These are phyloP conservation scores for Amblyornis subalaris DNA, from an alignment of 2,113 vertebrate species.

Conservation along the genomic window DNA sequence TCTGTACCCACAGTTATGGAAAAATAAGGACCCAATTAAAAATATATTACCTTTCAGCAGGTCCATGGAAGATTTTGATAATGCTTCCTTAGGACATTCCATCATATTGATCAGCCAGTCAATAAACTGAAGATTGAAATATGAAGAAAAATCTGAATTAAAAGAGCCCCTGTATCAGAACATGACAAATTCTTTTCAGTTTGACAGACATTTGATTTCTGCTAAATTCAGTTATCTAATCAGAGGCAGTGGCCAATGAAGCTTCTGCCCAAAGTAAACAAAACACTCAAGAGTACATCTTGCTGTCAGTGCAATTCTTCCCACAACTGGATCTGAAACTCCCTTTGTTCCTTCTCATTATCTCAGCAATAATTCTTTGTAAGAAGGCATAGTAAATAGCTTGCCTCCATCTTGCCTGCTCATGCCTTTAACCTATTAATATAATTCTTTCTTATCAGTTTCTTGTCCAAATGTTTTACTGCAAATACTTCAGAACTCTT, in stretches of 20 bases:
- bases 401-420: neutral
- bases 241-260: neutral
- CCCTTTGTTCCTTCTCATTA: neutral
- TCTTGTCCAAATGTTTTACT: neutral
- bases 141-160: neutral
- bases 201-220: neutral
- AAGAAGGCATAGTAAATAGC: neutral
- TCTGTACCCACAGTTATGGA: neutral
- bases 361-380: neutral
- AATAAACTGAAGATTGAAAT: conserved; percentile 80
- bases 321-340: neutral
- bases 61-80: conserved; percentile 71
- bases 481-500: neutral
- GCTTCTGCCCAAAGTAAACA: neutral
- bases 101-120: conserved; percentile 88
- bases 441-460: neutral
- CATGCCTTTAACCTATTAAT: neutral
- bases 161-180: neutral
- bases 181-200: neutral
- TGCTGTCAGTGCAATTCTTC: neutral
- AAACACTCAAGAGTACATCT: neutral
- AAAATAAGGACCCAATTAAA: neutral
- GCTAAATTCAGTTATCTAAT: neutral
- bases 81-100: conserved; percentile 74
- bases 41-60: conserved; percentile 83